Evolutionary conservation across 1,140 invertebrate species (phyloP), one percentile per base, ranked within the genome.

Genomic region (Orius insidiosus): DNA sequence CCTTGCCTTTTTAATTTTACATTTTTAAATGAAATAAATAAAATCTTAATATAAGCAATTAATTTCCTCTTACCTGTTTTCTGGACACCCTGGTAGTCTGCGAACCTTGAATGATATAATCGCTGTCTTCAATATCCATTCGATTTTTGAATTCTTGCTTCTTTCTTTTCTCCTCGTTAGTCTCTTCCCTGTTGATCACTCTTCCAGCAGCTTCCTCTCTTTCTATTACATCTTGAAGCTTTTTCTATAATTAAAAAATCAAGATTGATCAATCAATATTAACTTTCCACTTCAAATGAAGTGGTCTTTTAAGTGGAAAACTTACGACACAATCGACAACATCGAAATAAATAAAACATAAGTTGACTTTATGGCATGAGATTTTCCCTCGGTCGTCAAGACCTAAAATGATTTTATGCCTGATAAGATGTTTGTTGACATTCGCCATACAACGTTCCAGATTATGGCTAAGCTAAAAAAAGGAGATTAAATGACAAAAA

Each of bases 261-360:
- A n/a, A 15, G 14, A 47, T 11, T 36, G 9, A 11, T 36, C 3
- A 36, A n/a, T 11, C n/a, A 15, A 36, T 36, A 36, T 36, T 41
- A 5, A 6, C 19, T 46, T 36, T 36, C 10, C 42, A 34, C 10
- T 34, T 31, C 38, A 48, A 48, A 43, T 13, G 9, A 18, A 16
- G 14, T 40, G 34, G 33, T 14, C 30, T 47, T 13, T 38, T 15
- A 18, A 45, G 34, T 11, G 51, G 47, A 38, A 45, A 43, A 71
- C 76, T 75, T 66, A 78, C 76, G 56, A 78, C 75, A 62, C 89
- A 94, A 51, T 87, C 85, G 14, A 72, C 74, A 2, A 82, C 75
- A 65, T 94, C 87, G 68, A 92, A 89, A 61, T 89, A 93, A 55
- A 95, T 78, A 60, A 89, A 92, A 61, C 86, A 92, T 14, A 93